phyloP scores from a whole-genome alignment of 2,888 invertebrate species.

The Axea sp. region DNA sequence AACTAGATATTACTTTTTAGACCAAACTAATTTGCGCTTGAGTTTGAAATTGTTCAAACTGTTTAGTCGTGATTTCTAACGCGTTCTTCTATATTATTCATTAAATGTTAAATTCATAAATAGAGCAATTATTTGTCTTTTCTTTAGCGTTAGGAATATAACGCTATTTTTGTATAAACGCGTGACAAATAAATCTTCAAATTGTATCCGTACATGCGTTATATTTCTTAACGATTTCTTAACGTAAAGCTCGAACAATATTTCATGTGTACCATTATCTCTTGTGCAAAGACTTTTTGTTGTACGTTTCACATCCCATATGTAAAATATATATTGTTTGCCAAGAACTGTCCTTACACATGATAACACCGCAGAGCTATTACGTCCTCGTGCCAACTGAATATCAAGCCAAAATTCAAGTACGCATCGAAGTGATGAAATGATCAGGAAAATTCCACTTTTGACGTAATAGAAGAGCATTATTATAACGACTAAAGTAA shows the following conservation, averaged over 20 bases:
- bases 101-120: too few relatives aligned
- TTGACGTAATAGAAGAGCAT: too few relatives aligned
- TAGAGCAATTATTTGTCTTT: too few relatives aligned
- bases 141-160: slow-evolving; percentile 14
- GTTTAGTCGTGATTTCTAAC: too few relatives aligned
- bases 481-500: too few relatives aligned
- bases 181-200: slow-evolving; percentile 33
- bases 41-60: too few relatives aligned
- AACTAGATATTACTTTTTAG: too few relatives aligned
- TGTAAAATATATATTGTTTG: slow-evolving; percentile 60
- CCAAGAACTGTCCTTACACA: slow-evolving; percentile 72
- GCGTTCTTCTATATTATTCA: too few relatives aligned
- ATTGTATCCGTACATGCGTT: slow-evolving; percentile 31
- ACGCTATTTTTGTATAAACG: slow-evolving; percentile 32
- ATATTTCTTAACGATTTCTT: slow-evolving; percentile 49
- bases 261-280: slow-evolving; percentile 49
- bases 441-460: slow-evolving; percentile 40
- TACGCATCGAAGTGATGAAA: slow-evolving; percentile 51
- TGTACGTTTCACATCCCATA: slow-evolving; percentile 48
- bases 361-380: slow-evolving; percentile 71
- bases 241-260: slow-evolving; percentile 38
- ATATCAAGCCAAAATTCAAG: slow-evolving; percentile 70
- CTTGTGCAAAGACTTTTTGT: slow-evolving; percentile 45
- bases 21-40: too few relatives aligned
- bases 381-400: slow-evolving; percentile 72